Conservation (phyloP, 2,797 vertebrate genomes). For the Sebastes kiyomatsui region DNA sequence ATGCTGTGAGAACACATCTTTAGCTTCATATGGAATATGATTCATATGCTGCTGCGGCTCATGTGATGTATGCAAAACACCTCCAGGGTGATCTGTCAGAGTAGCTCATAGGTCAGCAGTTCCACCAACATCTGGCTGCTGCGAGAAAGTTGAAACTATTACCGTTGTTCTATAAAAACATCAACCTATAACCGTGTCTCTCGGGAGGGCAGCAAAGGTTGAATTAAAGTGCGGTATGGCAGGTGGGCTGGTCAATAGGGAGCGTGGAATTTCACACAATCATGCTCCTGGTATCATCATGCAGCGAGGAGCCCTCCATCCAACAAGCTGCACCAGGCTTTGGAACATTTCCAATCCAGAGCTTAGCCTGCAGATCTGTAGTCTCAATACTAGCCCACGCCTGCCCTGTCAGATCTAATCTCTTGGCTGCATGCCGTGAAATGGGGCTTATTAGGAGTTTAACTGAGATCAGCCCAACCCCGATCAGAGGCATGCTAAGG, state of each 20-base stretch:
- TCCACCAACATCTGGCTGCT: conserved; percentile 25
- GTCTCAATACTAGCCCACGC: conserved; percentile 67
- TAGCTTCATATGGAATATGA: conserved; percentile 39
- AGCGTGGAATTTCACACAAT: conserved; percentile 28
- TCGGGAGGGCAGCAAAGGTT: conserved; percentile 16
- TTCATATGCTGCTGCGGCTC: conserved; percentile 42
- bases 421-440: conserved; percentile 71
- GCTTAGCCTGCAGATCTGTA: conserved; percentile 74
- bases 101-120: conserved; percentile 31
- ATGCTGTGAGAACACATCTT: conserved; percentile 46
- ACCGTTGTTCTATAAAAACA: background rate
- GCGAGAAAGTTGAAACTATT: conserved; percentile 5
- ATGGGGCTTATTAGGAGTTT: conserved; percentile 78
- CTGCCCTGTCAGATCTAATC: conserved; percentile 78
- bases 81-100: conserved; percentile 21
- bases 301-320: conserved; percentile 30
- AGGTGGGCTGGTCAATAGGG: conserved; percentile 21
- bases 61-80: conserved; percentile 12
- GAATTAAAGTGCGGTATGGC: conserved; percentile 7
- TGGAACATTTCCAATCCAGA: conserved; percentile 72
- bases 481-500: conserved; percentile 45
- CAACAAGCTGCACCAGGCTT: conserved; percentile 47
- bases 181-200: background rate
- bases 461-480: conserved; percentile 70
- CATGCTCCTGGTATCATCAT: conserved; percentile 30